Conservation (phyloP, 2,113 vertebrate species). For the Orcinus orca region DNA sequence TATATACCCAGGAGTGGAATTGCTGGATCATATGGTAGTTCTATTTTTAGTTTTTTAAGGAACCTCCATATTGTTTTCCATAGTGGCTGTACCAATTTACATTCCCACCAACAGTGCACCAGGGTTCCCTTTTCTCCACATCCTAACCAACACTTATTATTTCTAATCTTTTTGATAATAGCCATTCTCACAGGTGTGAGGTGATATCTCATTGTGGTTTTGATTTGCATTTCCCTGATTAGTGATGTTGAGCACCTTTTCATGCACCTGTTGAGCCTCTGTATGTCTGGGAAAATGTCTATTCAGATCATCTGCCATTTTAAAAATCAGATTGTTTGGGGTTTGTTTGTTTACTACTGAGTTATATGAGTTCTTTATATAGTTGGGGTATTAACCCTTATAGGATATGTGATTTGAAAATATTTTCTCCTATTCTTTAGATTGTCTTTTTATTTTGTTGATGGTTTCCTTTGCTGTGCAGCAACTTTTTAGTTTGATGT, state of each 20-base stretch:
- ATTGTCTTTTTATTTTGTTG: not conserved
- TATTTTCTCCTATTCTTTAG: not conserved
- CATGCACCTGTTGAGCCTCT: not conserved
- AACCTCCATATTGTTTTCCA: not conserved
- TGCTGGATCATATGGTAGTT: not conserved
- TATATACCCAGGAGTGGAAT: not conserved
- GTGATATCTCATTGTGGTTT: not conserved
- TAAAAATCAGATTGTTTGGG: not conserved
- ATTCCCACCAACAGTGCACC: not conserved
- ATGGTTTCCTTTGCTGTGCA: not conserved
- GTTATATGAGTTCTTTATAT: not conserved
- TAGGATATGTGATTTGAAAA: not conserved
- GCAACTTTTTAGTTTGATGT: not conserved
- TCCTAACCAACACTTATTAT: not conserved
- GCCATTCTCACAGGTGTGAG: not conserved
- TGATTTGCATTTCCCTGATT: not conserved
- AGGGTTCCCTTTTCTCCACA: not conserved
- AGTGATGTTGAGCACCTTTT: not conserved
- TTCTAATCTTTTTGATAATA: not conserved
- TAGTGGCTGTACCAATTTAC: not conserved
- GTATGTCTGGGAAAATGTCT: not conserved
- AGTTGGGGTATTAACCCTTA: not conserved
- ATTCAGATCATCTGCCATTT: not conserved
- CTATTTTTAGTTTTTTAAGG: not conserved
- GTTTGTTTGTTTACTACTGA: not conserved